Conservation (phyloP, 1,140 invertebrate genomes). For the Diabrotica undecimpunctata region DNA sequence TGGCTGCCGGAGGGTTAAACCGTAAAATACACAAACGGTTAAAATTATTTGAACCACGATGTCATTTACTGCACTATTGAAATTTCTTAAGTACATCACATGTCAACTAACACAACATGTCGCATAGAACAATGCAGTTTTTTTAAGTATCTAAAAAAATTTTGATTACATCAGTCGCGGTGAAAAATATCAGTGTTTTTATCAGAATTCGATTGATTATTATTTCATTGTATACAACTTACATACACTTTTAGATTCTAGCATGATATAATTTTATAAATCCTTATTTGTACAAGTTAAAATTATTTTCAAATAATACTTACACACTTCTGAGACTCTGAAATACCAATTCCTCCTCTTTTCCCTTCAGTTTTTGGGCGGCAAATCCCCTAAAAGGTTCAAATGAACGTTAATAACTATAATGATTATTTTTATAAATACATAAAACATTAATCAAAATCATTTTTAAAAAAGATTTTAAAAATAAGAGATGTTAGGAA, state of each 20-base stretch:
- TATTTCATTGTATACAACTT: no score
- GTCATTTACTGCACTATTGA: background rate
- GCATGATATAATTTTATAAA: no score
- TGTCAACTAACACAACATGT: background rate
- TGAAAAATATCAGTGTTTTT: no score
- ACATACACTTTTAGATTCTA: no score
- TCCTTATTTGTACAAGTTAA: no score
- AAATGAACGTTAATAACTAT: background rate
- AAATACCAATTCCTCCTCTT: slow-evolving; percentile 79
- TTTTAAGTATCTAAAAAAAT: no score
- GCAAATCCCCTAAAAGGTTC: slow-evolving; percentile 69
- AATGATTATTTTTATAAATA: background rate
- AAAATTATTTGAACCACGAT: background rate
- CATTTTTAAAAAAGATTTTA: no score
- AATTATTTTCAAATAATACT: slow-evolving; percentile 42
- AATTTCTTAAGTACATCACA: background rate
- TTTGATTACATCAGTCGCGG: no score
- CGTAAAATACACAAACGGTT: no score
- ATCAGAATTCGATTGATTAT: no score
- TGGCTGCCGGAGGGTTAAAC: no score
- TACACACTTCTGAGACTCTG: slow-evolving; percentile 73
- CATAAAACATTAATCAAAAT: background rate
- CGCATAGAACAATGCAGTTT: background rate
- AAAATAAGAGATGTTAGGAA: no score
- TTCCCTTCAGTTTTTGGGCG: slow-evolving; percentile 56